phyloP scores from a whole-genome alignment of 2,113 vertebrate genomes.

The Podarcis cretensis region DNA sequence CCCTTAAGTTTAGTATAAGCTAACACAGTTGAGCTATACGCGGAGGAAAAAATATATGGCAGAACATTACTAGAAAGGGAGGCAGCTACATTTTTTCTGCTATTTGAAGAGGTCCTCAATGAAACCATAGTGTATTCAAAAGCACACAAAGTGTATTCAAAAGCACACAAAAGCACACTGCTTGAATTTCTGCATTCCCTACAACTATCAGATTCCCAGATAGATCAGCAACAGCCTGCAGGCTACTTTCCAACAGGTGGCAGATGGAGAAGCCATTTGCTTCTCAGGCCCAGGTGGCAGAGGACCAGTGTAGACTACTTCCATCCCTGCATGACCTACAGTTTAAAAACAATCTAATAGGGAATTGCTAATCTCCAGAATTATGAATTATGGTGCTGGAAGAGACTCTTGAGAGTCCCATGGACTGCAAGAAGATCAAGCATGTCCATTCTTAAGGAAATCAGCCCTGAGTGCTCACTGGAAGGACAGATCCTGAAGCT shows the following conservation, averaged over 20 bases:
- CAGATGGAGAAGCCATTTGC: constrained; percentile 11
- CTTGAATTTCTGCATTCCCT: background rate
- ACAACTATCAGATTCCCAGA: constrained; percentile 19
- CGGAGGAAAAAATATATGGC: background rate
- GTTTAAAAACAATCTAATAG: background rate
- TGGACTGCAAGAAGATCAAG: too few species aligned
- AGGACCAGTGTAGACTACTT: background rate
- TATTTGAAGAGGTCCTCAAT: background rate
- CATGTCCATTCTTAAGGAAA: too few species aligned
- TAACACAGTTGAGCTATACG: background rate
- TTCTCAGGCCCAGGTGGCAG: constrained; percentile 8
- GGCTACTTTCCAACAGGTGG: constrained; percentile 24
- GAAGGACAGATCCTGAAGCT: too few species aligned
- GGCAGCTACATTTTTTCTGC: background rate
- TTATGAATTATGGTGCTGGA: background rate
- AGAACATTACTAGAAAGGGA: background rate
- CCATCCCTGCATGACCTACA: background rate
- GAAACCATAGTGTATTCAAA: background rate
- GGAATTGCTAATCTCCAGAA: background rate
- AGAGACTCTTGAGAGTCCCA: too few species aligned
- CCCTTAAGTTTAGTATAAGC: background rate
- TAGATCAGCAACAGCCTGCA: constrained; percentile 16
- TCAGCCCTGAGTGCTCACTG: too few species aligned
- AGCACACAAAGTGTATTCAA: constrained; percentile 2
- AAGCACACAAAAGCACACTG: background rate